Percentiles rank a stretch among this genome's conserved stretches.
Evolutionary conservation across 1,140 invertebrate genomes (phyloP).

Genomic region (Ladona fulva): DNA sequence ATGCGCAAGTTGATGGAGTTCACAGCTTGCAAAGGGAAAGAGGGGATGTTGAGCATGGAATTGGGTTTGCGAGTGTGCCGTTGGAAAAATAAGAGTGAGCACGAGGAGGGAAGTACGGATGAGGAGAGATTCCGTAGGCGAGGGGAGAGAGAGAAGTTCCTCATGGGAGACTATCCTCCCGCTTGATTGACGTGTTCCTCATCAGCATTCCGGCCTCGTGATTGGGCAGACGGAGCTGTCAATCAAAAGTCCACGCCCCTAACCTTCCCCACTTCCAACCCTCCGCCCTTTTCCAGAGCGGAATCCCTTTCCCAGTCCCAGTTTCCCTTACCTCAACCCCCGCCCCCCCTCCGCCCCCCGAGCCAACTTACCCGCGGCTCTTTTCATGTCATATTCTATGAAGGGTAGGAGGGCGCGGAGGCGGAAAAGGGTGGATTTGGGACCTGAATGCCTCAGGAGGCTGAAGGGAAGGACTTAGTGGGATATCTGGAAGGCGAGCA

Average conservation of each 20-base stretch:
- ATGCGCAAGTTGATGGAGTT: no score
- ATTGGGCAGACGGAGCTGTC: slow-evolving; percentile 49
- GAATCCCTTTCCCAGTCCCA: neutral
- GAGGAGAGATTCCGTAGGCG: neutral
- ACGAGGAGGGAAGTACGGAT: neutral
- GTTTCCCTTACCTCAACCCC: neutral
- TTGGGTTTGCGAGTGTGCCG: no score
- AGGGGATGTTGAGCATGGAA: no score
- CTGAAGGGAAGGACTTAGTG: neutral
- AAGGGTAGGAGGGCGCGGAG: neutral
- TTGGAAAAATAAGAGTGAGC: neutral
- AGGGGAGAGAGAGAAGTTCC: neutral
- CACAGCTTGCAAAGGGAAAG: no score
- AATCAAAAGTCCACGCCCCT: slow-evolving; percentile 39
- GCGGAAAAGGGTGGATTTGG: neutral
- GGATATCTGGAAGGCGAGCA: neutral
- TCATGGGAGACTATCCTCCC: slow-evolving; percentile 19
- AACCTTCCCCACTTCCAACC: slow-evolving; percentile 12
- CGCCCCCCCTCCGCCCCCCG: neutral
- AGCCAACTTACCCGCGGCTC: neutral
- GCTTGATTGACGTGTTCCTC: slow-evolving; percentile 51
- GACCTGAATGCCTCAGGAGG: neutral
- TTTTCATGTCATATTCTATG: slow-evolving; percentile 6
- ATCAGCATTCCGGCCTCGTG: slow-evolving; percentile 49
- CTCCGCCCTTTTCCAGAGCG: neutral